phyloP scores from a whole-genome alignment of 2,888 invertebrate genomes.

The Mimumesa dahlbomi region DNA sequence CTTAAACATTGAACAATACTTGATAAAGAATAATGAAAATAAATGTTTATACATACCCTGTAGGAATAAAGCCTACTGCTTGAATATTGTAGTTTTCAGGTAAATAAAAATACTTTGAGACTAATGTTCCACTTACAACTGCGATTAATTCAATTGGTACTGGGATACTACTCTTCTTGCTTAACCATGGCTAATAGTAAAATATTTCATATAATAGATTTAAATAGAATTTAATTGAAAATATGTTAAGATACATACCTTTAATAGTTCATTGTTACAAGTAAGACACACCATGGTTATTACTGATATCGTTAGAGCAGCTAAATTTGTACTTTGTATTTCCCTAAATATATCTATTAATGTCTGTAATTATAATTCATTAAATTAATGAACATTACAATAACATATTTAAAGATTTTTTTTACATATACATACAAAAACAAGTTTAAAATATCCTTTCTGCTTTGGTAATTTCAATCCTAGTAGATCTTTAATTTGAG shows the following conservation, averaged over 20 bases:
- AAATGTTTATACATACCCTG: conserved; percentile 81
- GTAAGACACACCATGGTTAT: conserved; percentile 84
- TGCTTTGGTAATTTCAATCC: conserved; percentile 83
- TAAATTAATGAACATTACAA: no score
- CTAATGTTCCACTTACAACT: conserved; percentile 85
- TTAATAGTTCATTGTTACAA: conserved; percentile 85
- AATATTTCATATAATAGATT: conserved; percentile 23
- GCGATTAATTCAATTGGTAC: conserved; percentile 89
- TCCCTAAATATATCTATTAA: conserved; percentile 83
- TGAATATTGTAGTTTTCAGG: conserved; percentile 81
- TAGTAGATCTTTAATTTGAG: conserved; percentile 86
- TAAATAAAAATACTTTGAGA: conserved; percentile 84
- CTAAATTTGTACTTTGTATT: conserved; percentile 83
- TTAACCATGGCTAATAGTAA: conserved; percentile 82
- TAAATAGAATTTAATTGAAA: not conserved
- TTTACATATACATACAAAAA: conserved; percentile 82
- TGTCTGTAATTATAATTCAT: conserved; percentile 80
- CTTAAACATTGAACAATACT: conserved; percentile 25
- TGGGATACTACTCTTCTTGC: conserved; percentile 85
- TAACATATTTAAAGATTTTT: not conserved
- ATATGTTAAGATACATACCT: conserved; percentile 79
- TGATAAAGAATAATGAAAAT: conserved; percentile 29
- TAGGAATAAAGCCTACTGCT: conserved; percentile 86
- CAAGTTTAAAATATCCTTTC: conserved; percentile 84
- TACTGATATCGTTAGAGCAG: conserved; percentile 84